Conservation (phyloP, 2,888 invertebrate genomes). For the Ochropacha duplaris region DNA sequence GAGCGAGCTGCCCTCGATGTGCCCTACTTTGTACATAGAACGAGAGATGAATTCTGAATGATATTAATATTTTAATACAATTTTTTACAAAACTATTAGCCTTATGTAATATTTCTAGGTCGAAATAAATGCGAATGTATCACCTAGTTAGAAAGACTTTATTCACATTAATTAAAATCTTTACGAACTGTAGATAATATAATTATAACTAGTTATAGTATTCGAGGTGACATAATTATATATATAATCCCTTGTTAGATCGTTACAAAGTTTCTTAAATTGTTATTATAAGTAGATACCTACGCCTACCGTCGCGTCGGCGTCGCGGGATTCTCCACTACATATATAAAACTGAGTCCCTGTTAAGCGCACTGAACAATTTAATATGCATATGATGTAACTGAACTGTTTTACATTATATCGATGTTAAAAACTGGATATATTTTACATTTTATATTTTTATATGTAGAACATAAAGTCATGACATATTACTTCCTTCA, state of each 20-base stretch:
- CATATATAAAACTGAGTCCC: constrained; percentile 6
- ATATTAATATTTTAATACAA: constrained; percentile 77
- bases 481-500: constrained; percentile 51
- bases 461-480: constrained; percentile 55
- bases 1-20: constrained; percentile 21
- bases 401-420: constrained; percentile 33
- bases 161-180: constrained; percentile 49
- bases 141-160: constrained; percentile 58
- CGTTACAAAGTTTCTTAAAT: constrained; percentile 43
- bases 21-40: constrained; percentile 50
- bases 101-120: constrained; percentile 57
- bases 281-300: constrained; percentile 36
- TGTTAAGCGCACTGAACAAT: constrained; percentile 13
- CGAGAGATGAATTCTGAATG: constrained; percentile 74
- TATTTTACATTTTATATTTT: constrained; percentile 65
- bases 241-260: constrained; percentile 46
- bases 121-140: constrained; percentile 49
- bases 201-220: constrained; percentile 40
- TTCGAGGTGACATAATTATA: constrained; percentile 44
- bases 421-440: constrained; percentile 59
- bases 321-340: background rate
- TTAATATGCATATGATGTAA: constrained; percentile 21
- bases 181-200: constrained; percentile 54
- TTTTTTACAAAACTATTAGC: constrained; percentile 68
- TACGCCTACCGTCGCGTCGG: background rate